Conservation (phyloP, 2,113 vertebrate genomes). For the Poecile atricapillus region DNA sequence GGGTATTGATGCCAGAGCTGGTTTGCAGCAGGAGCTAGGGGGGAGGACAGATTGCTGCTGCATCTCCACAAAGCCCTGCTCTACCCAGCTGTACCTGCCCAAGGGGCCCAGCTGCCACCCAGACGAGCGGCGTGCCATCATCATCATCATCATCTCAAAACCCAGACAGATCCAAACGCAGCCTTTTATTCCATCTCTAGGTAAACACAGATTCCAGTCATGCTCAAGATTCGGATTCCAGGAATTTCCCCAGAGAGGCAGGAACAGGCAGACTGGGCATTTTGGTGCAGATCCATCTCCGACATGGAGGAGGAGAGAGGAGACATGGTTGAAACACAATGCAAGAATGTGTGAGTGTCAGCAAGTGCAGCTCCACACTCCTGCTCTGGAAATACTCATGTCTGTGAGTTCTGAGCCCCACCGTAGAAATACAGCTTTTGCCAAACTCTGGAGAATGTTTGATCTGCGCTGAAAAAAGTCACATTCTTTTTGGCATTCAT, state of each 20-base stretch:
- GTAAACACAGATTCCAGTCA: constrained; percentile 36
- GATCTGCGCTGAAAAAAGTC: constrained; percentile 45
- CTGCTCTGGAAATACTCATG: constrained; percentile 55
- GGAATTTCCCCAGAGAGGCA: constrained; percentile 3
- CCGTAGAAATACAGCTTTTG: not conserved
- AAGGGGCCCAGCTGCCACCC: not conserved
- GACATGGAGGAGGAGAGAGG: not conserved
- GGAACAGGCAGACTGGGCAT: constrained; percentile 18
- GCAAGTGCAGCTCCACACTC: constrained; percentile 34
- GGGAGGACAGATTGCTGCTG: not conserved
- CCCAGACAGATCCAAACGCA: not conserved
- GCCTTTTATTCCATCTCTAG: not conserved
- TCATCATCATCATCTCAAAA: not conserved
- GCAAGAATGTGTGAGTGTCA: constrained; percentile 61
- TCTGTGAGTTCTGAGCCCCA: not conserved
- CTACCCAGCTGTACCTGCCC: not conserved
- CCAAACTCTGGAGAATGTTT: constrained; percentile 57
- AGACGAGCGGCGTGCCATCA: accelerated
- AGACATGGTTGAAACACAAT: constrained; percentile 35
- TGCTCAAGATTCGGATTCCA: constrained; percentile 5
- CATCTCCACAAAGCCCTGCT: not conserved
- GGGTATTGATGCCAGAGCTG: not conserved
- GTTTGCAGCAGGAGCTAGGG: not conserved
- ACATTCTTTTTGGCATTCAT: constrained; percentile 61
- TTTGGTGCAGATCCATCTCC: constrained; percentile 35